Percentiles rank a stretch among this genome's conserved stretches.
Conservation (phyloP, 1,140 invertebrate genomes). For the Neuroterus valhalla region DNA sequence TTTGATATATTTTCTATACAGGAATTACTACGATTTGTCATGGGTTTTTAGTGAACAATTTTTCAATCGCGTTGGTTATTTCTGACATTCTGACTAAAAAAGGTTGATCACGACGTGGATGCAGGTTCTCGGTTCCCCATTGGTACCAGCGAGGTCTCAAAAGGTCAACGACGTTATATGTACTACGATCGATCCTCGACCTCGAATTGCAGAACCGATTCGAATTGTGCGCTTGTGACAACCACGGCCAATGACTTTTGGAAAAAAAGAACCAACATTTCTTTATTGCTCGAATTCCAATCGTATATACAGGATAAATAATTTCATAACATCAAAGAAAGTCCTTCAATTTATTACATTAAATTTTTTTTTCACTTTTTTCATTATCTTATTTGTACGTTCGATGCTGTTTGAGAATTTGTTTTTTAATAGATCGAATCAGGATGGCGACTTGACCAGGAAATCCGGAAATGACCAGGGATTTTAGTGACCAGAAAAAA, state of each 20-base stretch:
- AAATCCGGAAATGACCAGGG: too few relatives aligned
- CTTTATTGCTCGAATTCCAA: too few relatives aligned
- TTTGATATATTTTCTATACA: neutral
- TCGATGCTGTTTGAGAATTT: too few relatives aligned
- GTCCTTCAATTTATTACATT: too few relatives aligned
- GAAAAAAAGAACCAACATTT: neutral
- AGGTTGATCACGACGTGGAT: slow-evolving; percentile 28
- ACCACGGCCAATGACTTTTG: neutral
- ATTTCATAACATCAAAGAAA: too few relatives aligned
- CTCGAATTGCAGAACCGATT: slow-evolving; percentile 11
- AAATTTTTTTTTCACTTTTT: too few relatives aligned
- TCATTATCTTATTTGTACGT: too few relatives aligned
- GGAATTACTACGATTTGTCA: neutral
- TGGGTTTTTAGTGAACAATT: neutral
- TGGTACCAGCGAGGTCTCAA: slow-evolving; percentile 28
- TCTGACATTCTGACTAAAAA: slow-evolving; percentile 11
- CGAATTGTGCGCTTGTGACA: slow-evolving; percentile 16
- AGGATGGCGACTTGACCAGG: too few relatives aligned
- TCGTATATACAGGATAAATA: too few relatives aligned
- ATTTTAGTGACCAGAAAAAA: too few relatives aligned
- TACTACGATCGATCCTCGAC: slow-evolving; percentile 11
- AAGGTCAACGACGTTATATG: slow-evolving; percentile 17
- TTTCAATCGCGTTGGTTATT: slow-evolving; percentile 12
- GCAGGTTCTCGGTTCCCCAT: slow-evolving; percentile 26
- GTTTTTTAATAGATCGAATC: too few relatives aligned